Evolutionary conservation across 37 sponge, comb jelly and placozoan species (phyloP).

Genomic region (Cliona cf. orientalis): DNA sequence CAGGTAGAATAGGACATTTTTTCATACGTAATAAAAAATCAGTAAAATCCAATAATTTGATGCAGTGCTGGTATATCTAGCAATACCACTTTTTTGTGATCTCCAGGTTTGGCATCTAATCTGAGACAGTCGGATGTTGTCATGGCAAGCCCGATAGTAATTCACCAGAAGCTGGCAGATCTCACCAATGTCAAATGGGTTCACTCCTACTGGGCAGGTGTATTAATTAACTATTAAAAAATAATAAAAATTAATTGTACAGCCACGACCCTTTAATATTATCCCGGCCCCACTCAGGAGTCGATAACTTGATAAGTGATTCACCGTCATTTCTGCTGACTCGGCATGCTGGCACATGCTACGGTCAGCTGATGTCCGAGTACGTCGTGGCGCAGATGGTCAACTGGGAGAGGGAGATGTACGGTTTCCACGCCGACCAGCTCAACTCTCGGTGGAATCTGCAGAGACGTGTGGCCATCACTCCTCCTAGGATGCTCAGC

Average conservation of each 20-base stretch:
- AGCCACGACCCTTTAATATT: no score
- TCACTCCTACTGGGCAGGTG: conserved; percentile 42
- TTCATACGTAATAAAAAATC: no score
- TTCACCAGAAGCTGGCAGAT: not conserved
- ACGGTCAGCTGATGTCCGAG: conserved; percentile 66
- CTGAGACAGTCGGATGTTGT: not conserved
- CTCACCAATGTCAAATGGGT: conserved; percentile 48
- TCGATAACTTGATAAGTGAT: not conserved
- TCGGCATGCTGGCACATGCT: conserved; percentile 37
- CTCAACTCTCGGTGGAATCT: conserved; percentile 15
- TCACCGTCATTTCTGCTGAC: conserved; percentile 36
- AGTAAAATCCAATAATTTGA: no score
- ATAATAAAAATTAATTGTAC: no score
- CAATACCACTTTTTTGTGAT: no score
- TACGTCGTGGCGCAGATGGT: conserved; percentile 62
- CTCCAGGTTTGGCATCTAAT: no score
- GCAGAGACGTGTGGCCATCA: not conserved
- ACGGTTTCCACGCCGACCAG: conserved; percentile 24
- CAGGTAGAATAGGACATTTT: no score
- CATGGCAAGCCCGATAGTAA: not conserved
- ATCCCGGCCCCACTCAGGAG: conserved; percentile 36
- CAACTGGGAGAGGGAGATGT: conserved; percentile 28
- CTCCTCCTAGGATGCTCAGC: not conserved
- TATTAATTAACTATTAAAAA: not conserved
- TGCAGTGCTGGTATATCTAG: no score